These are phyloP conservation scores for Oeneis ivallda DNA, from an alignment of 2,888 invertebrate genomes.

Conservation along the genomic window DNA sequence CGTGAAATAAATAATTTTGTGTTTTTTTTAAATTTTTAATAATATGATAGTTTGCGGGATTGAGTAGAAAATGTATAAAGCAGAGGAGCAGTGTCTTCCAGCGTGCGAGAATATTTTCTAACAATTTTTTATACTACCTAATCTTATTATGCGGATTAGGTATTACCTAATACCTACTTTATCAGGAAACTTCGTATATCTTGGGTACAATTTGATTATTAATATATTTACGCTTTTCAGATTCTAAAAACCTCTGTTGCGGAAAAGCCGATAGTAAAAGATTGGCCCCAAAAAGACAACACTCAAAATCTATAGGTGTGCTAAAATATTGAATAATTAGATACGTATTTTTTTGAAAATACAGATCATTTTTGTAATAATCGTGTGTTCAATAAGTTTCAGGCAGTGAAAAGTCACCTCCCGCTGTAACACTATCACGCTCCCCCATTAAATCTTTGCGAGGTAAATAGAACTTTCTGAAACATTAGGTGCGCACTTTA, in stretches of 20 bases:
- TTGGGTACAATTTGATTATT: background rate
- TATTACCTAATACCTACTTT: background rate
- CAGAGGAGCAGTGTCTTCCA: too few species aligned
- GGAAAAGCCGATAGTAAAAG: slow-evolving; percentile 55
- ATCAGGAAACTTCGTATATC: background rate
- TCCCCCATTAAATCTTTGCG: slow-evolving; percentile 41
- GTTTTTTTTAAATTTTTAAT: too few species aligned
- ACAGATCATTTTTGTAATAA: background rate
- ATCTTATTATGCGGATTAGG: too few species aligned
- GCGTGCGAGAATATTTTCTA: too few species aligned
- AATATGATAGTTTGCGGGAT: too few species aligned
- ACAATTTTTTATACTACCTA: too few species aligned
- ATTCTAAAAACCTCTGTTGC: slow-evolving; percentile 45
- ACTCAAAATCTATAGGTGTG: slow-evolving; percentile 20
- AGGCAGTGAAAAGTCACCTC: slow-evolving; percentile 21
- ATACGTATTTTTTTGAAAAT: background rate
- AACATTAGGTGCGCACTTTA: background rate
- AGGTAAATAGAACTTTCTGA: slow-evolving; percentile 38
- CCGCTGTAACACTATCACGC: slow-evolving; percentile 28
- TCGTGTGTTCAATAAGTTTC: slow-evolving; percentile 8
- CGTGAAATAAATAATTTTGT: too few species aligned
- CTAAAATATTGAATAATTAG: background rate
- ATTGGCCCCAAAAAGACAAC: slow-evolving; percentile 45
- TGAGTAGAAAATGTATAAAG: too few species aligned
- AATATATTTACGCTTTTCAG: background rate